A percentile compares a stretch with the other conserved stretches of the same genome.
phyloP scores from a whole-genome alignment of 2,113 vertebrate species.

The Sylvietta virens region DNA sequence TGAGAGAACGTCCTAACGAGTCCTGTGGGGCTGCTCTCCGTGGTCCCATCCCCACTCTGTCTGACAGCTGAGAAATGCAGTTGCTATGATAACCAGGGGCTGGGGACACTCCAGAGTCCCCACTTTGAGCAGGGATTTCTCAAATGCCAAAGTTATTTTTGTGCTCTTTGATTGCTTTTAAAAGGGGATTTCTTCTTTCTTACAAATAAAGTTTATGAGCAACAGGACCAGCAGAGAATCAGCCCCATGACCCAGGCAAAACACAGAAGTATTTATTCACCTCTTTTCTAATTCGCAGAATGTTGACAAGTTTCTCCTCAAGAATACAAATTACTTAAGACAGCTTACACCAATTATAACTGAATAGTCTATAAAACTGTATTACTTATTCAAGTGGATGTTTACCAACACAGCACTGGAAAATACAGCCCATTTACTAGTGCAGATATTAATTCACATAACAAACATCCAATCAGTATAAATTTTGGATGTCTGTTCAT shows the following conservation, averaged over 20 bases:
- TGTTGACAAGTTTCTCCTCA: neutral
- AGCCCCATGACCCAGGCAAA: neutral
- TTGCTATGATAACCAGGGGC: neutral
- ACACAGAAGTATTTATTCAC: neutral
- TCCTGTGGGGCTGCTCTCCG: neutral
- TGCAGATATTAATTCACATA: neutral
- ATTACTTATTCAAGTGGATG: neutral
- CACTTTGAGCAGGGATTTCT: neutral
- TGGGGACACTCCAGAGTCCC: neutral
- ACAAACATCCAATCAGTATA: neutral
- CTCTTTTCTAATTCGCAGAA: neutral
- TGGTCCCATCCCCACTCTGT: rapidly evolving
- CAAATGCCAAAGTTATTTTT: neutral
- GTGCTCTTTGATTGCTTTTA: neutral
- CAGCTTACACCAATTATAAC: neutral
- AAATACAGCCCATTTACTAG: neutral
- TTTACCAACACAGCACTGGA: neutral
- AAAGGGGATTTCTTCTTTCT: neutral
- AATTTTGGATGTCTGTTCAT: neutral
- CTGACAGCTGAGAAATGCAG: neutral
- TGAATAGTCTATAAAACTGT: neutral
- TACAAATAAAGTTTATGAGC: neutral
- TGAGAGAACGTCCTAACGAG: neutral
- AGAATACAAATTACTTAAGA: neutral
- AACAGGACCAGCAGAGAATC: neutral